These are phyloP conservation scores for Poecile atricapillus DNA, from an alignment of 2,113 vertebrate species.

Conservation along the genomic window DNA sequence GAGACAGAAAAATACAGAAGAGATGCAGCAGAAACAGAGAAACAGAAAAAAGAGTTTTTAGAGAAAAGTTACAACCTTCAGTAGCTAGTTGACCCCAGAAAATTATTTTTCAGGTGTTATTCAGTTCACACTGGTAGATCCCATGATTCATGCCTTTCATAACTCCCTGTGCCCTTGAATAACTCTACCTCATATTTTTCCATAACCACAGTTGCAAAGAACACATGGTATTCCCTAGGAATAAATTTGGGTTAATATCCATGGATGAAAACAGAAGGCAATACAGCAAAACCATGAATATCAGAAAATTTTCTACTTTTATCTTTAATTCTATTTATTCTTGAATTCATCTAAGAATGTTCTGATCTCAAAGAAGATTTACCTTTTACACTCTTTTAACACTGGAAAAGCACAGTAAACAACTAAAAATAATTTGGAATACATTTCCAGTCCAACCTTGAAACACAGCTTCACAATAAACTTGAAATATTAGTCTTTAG, in stretches of 20 bases:
- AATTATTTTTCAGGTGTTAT: not conserved
- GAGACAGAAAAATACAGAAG: no score
- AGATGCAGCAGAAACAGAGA: no score
- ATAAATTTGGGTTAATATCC: not conserved
- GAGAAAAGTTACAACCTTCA: no score
- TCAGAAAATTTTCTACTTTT: not conserved
- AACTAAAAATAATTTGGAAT: not conserved
- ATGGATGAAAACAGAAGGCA: not conserved
- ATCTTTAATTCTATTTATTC: not conserved
- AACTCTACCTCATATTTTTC: not conserved
- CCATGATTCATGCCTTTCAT: not conserved
- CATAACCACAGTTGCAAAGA: not conserved
- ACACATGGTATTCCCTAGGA: not conserved
- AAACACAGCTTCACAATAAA: not conserved
- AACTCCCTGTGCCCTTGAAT: not conserved
- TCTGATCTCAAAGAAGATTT: not conserved
- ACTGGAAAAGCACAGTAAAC: not conserved
- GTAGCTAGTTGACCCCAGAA: not conserved
- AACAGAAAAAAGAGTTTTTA: no score
- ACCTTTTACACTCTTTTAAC: not conserved
- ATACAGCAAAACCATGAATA: not conserved
- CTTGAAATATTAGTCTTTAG: not conserved
- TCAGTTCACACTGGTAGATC: not conserved
- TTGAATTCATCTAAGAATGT: not conserved
- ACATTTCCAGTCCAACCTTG: not conserved